These are phyloP conservation scores for Drosophila teissieri DNA, from an alignment of 1,140 invertebrate genomes.

Conservation along the genomic window DNA sequence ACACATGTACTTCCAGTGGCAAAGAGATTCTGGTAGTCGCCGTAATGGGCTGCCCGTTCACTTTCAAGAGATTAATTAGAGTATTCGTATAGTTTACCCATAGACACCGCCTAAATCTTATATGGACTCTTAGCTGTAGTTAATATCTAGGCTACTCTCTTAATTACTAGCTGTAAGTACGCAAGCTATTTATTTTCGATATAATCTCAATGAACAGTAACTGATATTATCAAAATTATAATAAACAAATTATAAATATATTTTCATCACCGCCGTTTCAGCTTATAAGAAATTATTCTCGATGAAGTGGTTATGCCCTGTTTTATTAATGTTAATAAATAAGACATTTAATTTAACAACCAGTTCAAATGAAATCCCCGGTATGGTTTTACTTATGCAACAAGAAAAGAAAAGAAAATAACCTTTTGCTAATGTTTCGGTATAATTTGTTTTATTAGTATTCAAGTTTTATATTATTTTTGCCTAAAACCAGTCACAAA, in stretches of 20 bases:
- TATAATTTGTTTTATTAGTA: conserved; percentile 60
- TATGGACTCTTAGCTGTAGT: conserved; percentile 24
- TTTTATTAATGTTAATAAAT: conserved; percentile 50
- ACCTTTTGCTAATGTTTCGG: conserved; percentile 14
- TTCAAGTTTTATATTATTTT: conserved; percentile 52
- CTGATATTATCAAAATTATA: conserved; percentile 36
- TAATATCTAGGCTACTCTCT: neutral
- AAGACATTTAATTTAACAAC: conserved; percentile 25
- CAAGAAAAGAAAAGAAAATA: neutral
- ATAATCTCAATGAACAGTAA: conserved; percentile 2
- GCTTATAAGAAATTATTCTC: conserved; percentile 21
- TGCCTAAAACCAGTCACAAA: conserved; percentile 38
- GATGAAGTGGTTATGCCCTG: neutral
- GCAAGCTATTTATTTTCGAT: conserved; percentile 45
- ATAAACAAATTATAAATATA: conserved; percentile 23
- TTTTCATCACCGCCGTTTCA: neutral
- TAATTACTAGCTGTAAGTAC: conserved; percentile 24
- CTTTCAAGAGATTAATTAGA: conserved; percentile 40
- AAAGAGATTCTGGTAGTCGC: conserved; percentile 21
- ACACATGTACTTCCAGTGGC: conserved; percentile 36
- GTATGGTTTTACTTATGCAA: neutral
- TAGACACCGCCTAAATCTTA: conserved; percentile 1
- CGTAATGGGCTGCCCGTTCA: conserved; percentile 2
- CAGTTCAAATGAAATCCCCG: neutral
- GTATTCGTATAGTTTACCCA: conserved; percentile 31